Percentiles rank a stretch among this genome's conserved stretches.
These are phyloP conservation scores for Thunnus maccoyii DNA, from an alignment of 2,113 vertebrate genomes.

Conservation along the genomic window DNA sequence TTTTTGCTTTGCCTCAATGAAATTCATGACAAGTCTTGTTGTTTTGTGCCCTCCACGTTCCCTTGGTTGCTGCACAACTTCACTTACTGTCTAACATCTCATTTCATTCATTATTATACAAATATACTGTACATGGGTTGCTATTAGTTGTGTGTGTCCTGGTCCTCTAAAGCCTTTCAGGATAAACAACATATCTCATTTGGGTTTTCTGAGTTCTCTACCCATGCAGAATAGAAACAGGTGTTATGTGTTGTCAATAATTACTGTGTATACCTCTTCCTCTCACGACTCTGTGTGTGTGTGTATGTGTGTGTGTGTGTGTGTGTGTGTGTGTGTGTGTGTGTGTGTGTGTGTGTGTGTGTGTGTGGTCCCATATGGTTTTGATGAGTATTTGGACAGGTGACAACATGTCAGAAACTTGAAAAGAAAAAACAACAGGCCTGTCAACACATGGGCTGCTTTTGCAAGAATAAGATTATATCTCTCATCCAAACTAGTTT, in stretches of 20 bases:
- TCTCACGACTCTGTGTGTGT: slow-evolving; percentile 5
- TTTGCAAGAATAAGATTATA: slow-evolving; percentile 8
- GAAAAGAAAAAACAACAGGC: slow-evolving; percentile 47
- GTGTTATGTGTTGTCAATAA: slow-evolving; percentile 73
- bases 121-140: not conserved
- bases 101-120: not conserved
- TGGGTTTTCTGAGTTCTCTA: slow-evolving; percentile 56
- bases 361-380: slow-evolving; percentile 69
- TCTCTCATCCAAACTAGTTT: slow-evolving; percentile 18
- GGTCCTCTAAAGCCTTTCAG: slow-evolving; percentile 27
- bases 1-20: not conserved
- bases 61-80: not conserved
- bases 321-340: slow-evolving; percentile 31
- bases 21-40: not conserved
- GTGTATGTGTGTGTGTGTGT: not conserved
- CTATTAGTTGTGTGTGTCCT: slow-evolving; percentile 8
- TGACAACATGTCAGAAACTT: slow-evolving; percentile 68
- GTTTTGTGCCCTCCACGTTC: not conserved
- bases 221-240: slow-evolving; percentile 72
- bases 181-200: slow-evolving; percentile 47
- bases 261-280: slow-evolving; percentile 54
- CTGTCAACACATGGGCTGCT: slow-evolving; percentile 8
- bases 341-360: slow-evolving; percentile 43
- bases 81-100: not conserved
- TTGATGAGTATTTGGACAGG: slow-evolving; percentile 68